Percentiles rank a stretch among this genome's conserved stretches.
Conservation (phyloP, 2,113 vertebrate species). For the Cyanistes caeruleus region DNA sequence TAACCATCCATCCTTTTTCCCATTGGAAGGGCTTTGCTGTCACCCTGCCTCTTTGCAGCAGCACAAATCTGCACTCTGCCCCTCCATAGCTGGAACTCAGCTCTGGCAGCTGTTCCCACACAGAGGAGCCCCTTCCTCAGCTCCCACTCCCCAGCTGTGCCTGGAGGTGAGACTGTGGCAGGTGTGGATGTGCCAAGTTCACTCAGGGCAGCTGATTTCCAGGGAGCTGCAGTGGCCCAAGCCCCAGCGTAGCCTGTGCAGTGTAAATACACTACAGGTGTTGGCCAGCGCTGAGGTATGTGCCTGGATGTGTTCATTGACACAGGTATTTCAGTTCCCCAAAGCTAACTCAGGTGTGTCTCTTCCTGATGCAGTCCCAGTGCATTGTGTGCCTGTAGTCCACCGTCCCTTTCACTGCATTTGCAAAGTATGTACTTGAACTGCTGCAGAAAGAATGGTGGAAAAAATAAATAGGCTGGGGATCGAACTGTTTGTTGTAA, state of each 20-base stretch:
- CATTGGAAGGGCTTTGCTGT: not conserved
- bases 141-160: fast-evolving
- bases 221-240: not conserved
- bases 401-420: not conserved
- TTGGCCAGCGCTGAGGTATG: not conserved
- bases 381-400: not conserved
- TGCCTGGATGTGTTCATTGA: not conserved
- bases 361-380: not conserved
- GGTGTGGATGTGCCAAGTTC: fast-evolving
- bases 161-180: not conserved
- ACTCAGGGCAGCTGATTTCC: not conserved
- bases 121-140: not conserved
- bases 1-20: not conserved
- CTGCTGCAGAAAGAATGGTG: not conserved
- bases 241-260: not conserved
- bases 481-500: not conserved
- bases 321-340: not conserved
- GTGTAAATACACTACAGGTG: not conserved
- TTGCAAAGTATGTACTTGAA: not conserved
- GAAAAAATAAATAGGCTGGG: not conserved
- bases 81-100: not conserved
- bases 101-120: not conserved
- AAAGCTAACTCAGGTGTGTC: not conserved
- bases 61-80: not conserved
- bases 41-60: not conserved